Conservation (phyloP, 2,797 vertebrate species). For the Micrastur ruficollis region DNA sequence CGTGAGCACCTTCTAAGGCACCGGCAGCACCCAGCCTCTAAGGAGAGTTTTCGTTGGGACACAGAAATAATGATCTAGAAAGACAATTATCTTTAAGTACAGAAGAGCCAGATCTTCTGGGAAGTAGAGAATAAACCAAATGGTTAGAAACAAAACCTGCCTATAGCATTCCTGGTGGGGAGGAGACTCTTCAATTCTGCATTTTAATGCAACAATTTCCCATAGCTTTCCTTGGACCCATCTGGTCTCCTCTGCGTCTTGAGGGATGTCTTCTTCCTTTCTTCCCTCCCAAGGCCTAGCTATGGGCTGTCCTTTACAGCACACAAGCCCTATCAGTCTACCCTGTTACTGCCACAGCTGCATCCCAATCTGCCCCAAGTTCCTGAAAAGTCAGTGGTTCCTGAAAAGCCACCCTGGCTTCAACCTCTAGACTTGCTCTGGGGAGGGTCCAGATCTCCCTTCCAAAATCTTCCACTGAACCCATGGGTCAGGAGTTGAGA, state of each 20-base stretch:
- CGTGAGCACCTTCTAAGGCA: background rate
- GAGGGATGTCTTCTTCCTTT: background rate
- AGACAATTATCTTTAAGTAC: background rate
- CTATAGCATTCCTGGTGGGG: background rate
- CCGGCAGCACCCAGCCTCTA: background rate
- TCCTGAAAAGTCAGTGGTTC: background rate
- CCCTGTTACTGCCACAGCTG: background rate
- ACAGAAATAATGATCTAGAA: background rate
- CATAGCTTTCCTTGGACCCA: background rate
- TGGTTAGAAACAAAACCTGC: background rate
- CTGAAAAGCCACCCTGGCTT: background rate
- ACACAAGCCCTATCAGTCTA: rapidly evolving
- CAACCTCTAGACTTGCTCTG: background rate
- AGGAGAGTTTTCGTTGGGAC: background rate
- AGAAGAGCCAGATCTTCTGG: background rate
- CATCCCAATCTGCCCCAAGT: background rate
- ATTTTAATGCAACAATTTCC: background rate
- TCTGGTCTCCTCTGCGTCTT: background rate
- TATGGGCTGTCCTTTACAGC: background rate
- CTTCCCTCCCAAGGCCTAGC: background rate
- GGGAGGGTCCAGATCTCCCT: background rate
- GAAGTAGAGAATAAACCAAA: background rate
- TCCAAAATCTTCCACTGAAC: background rate
- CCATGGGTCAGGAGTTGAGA: background rate
- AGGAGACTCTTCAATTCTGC: background rate